phyloP scores from a whole-genome alignment of 2,113 vertebrate genomes.

The Notechis scutatus region DNA sequence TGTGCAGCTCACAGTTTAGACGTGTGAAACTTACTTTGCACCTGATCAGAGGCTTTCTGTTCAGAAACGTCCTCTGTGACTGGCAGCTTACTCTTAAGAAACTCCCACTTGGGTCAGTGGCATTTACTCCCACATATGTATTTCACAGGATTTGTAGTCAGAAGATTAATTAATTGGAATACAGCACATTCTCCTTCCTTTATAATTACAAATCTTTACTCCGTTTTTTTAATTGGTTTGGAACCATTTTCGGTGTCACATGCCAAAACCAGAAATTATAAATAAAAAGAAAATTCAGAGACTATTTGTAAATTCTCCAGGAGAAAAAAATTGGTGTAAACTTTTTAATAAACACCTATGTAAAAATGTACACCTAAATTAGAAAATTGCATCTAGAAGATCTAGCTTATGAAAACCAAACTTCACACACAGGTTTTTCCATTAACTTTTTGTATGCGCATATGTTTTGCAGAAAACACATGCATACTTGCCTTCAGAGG shows the following conservation, averaged over 20 bases:
- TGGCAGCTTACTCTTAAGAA: neutral
- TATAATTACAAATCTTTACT: neutral
- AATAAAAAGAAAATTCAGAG: neutral
- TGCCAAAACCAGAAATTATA: neutral
- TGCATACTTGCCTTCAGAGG: neutral
- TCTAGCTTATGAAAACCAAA: neutral
- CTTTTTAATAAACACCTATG: neutral
- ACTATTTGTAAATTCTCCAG: neutral
- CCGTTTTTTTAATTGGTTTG: neutral
- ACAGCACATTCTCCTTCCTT: neutral
- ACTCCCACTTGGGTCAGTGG: neutral
- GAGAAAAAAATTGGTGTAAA: neutral
- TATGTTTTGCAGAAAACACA: neutral
- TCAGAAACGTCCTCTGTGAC: neutral
- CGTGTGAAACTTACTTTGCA: neutral
- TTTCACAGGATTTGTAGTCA: neutral
- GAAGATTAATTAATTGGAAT: neutral
- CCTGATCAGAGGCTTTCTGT: neutral
- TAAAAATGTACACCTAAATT: neutral
- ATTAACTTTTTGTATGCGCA: neutral
- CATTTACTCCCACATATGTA: neutral
- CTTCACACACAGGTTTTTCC: neutral
- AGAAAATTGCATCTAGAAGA: neutral
- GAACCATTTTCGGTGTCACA: neutral
- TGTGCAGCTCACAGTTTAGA: neutral